These are phyloP conservation scores for Etheostoma cragini DNA, from an alignment of 2,113 vertebrate species.

Conservation along the genomic window DNA sequence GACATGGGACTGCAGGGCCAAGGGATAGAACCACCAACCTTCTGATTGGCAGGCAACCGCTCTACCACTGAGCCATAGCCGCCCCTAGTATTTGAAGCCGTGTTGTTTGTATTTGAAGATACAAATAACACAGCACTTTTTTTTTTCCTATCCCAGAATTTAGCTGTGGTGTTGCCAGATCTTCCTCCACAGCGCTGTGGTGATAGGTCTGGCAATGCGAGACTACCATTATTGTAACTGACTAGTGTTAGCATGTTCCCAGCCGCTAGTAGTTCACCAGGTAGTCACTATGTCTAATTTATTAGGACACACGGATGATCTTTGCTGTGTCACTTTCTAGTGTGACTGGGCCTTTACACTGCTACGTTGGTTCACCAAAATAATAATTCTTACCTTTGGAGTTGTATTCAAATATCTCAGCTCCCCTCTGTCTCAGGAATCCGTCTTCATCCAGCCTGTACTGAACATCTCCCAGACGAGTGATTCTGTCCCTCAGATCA, in stretches of 20 bases:
- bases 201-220: no score
- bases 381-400: conserved; percentile 86
- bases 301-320: not conserved
- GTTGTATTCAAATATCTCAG: conserved; percentile 98
- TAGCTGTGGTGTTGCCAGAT: no score
- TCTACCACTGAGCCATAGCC: no score
- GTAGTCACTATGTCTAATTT: not conserved
- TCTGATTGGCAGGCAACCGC: no score
- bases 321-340: not conserved
- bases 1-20: no score
- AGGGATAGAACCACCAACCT: no score
- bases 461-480: conserved; percentile 94
- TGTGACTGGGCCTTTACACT: not conserved
- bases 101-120: no score
- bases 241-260: not conserved
- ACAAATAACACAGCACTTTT: no score
- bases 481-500: conserved; percentile 96
- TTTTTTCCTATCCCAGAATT: no score
- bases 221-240: not conserved
- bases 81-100: no score
- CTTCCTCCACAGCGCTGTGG: no score
- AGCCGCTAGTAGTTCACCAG: not conserved
- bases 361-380: not conserved
- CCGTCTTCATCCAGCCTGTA: conserved; percentile 96
- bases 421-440: conserved; percentile 94